phyloP scores from a whole-genome alignment of 2,797 vertebrate species.

The Anomalospiza imberbis region DNA sequence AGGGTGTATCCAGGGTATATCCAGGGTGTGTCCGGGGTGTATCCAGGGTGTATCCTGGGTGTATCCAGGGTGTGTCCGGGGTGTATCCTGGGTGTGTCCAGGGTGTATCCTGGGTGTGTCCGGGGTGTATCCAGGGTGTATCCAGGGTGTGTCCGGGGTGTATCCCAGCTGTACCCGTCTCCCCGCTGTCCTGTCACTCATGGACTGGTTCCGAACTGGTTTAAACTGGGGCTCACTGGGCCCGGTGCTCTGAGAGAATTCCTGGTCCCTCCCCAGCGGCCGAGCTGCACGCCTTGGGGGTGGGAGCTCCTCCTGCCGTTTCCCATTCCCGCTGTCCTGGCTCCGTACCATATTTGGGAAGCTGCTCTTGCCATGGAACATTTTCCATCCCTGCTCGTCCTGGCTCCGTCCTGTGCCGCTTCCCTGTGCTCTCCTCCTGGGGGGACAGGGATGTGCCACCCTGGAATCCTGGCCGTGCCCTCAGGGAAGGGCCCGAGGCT shows the following conservation, averaged over 20 bases:
- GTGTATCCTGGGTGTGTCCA: fast-evolving
- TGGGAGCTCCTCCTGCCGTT: neutral
- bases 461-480: neutral
- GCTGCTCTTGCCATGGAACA: neutral
- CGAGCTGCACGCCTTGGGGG: fast-evolving
- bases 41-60: no score
- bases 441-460: neutral
- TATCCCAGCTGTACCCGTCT: fast-evolving
- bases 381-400: neutral
- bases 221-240: neutral
- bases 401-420: neutral
- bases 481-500: neutral
- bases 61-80: no score
- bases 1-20: no score
- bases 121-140: fast-evolving
- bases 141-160: fast-evolving
- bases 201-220: neutral
- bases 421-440: neutral
- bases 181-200: fast-evolving
- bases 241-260: neutral
- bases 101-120: fast-evolving
- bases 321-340: neutral
- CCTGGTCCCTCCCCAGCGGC: fast-evolving
- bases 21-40: no score
- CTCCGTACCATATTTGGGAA: neutral